phyloP scores from a whole-genome alignment of 2,113 vertebrate genomes.

The Ciconia boyciana region DNA sequence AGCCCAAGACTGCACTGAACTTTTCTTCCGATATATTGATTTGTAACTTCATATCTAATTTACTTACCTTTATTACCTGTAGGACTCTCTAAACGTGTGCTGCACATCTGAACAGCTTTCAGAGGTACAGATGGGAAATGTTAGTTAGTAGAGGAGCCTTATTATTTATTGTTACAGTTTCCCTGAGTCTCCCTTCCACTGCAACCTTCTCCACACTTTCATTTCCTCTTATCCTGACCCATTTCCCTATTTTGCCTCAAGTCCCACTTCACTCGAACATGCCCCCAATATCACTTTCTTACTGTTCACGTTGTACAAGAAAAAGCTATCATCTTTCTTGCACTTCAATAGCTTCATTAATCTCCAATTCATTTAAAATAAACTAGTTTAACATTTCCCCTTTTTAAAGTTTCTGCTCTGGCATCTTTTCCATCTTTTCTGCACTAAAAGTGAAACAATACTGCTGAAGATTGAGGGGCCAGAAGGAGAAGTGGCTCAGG shows the following conservation, averaged over 20 bases:
- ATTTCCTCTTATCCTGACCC: slow-evolving; percentile 5
- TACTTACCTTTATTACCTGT: not conserved
- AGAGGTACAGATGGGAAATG: not conserved
- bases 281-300: not conserved
- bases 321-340: not conserved
- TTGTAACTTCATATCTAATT: not conserved
- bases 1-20: not conserved
- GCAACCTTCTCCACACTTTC: not conserved
- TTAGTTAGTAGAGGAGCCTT: not conserved
- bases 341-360: not conserved
- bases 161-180: not conserved
- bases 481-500: not conserved
- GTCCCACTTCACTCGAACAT: not conserved
- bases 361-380: not conserved
- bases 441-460: not conserved
- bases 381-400: not conserved
- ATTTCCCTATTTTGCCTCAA: slow-evolving; percentile 6
- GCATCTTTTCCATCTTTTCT: not conserved
- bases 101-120: not conserved
- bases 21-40: not conserved
- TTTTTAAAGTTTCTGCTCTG: not conserved
- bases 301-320: not conserved
- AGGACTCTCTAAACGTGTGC: not conserved
- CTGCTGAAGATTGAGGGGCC: not conserved
- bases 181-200: not conserved